Conservation (phyloP, 2,888 invertebrate species). For the Calameuta idolon region DNA sequence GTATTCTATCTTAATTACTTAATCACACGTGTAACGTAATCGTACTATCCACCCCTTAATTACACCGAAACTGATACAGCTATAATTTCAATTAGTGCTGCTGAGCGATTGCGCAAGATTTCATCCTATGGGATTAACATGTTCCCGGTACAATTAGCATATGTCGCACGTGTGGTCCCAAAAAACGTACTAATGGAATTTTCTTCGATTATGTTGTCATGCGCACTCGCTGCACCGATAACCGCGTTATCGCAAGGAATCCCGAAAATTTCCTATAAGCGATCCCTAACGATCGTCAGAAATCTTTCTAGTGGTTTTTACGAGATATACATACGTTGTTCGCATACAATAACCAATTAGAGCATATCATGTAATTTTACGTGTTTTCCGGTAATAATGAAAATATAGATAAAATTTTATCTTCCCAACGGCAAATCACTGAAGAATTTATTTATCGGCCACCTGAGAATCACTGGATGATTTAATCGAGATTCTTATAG, state of each 20-base stretch:
- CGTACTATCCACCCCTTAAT: slow-evolving; percentile 38
- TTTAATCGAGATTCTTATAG: slow-evolving; percentile 39
- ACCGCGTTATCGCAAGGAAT: not conserved
- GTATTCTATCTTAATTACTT: slow-evolving; percentile 37
- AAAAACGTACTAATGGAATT: not conserved
- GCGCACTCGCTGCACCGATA: not conserved
- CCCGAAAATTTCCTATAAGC: not conserved
- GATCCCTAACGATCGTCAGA: not conserved
- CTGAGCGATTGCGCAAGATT: slow-evolving; percentile 35
- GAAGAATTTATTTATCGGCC: not conserved
- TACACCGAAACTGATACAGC: slow-evolving; percentile 41
- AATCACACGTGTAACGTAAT: slow-evolving; percentile 35
- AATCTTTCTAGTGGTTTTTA: not conserved
- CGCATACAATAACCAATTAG: not conserved
- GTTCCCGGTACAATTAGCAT: slow-evolving; percentile 26
- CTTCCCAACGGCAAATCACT: not conserved
- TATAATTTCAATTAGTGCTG: slow-evolving; percentile 47
- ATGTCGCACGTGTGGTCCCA: slow-evolving; percentile 17
- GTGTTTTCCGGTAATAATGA: not conserved
- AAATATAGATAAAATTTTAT: not conserved
- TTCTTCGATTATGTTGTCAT: not conserved
- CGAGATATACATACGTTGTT: not conserved
- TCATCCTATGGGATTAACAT: slow-evolving; percentile 34
- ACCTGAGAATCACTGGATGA: slow-evolving; percentile 23
- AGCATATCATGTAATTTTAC: not conserved